phyloP scores from a whole-genome alignment of 2,888 invertebrate genomes.

The Argyresthia goedartella region DNA sequence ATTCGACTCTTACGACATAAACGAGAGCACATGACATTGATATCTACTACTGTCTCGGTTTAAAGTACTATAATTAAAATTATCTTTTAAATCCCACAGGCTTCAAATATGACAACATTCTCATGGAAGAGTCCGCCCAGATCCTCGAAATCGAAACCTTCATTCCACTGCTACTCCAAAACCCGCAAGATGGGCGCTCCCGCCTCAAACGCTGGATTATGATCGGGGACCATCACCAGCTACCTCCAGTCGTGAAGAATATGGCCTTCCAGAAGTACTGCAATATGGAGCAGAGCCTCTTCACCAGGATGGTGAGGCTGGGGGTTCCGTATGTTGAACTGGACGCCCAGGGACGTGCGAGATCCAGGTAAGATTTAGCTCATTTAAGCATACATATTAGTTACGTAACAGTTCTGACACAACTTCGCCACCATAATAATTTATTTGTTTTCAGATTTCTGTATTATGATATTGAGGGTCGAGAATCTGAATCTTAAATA shows the following conservation, averaged over 20 bases:
- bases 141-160: constrained; percentile 99
- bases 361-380: constrained; percentile 81
- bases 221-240: constrained; percentile 99
- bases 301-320: constrained; percentile 94
- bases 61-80: too few species aligned
- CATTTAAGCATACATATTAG: too few species aligned
- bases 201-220: constrained; percentile 99
- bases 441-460: too few species aligned
- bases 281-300: constrained; percentile 99
- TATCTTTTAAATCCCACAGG: constrained; percentile 61
- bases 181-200: constrained; percentile 96
- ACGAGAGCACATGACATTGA: too few species aligned
- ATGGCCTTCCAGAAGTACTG: constrained; percentile 99
- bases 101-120: constrained; percentile 98
- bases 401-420: too few species aligned
- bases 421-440: not conserved
- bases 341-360: constrained; percentile 96
- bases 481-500: too few species aligned
- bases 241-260: constrained; percentile 99
- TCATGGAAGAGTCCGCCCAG: constrained; percentile 99
- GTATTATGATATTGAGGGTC: too few species aligned
- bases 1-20: too few species aligned
- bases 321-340: constrained; percentile 98
- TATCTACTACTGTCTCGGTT: too few species aligned
- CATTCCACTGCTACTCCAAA: constrained; percentile 97